Base-by-base conservation (phyloP, 2,113 vertebrate species). In the Daboia siamensis region DNA sequence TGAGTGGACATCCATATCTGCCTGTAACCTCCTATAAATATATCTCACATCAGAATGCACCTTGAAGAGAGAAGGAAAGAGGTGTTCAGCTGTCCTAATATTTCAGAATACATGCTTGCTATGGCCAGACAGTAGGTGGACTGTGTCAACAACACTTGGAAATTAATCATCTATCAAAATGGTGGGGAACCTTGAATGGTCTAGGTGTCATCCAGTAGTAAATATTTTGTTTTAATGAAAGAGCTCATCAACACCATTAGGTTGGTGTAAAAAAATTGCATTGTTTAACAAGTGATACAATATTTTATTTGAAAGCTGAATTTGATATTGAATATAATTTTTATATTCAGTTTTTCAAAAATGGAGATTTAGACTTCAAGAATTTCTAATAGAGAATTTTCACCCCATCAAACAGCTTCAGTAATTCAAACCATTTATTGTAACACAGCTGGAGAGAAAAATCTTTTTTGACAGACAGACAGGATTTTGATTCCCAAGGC, bases 361-460 rank as follows among this genome's bases (percentile, higher is more conserved):
- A 88, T 80, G 88, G 90, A 74, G 61, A 80, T 87, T 90, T 92
- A 94, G 93, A 93, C 64, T 94, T 56, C 59, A 84, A 33, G 17
- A 52, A 86, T n/a, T 90, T 93, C 69, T 39, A 24, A 87, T 55
- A 93, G 84, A 39, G 89, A 86, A 90, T 89, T 94, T 54, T 21
- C 87, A 52, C 17, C 33, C 74, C 74, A 80, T 7, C 89, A 94
- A 90, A 48, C 59, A 57, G 89, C 10, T 93, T 95, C 85, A 92
- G 91, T 94, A 95, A 94, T 61, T 92, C 54, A 92, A 94, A 91
- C 94, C 94, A 94, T 90, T 94, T 92, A 94, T 94, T 56, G 86
- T 33, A 64, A 93, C 57, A 90, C 90, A 90, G 90, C 56, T 61
- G 55, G 15, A 64, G 84, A 80, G 5, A 33, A 91, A 91, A 87